These are phyloP conservation scores for Acleris sparsana DNA, from an alignment of 2,888 invertebrate genomes.

Conservation along the genomic window DNA sequence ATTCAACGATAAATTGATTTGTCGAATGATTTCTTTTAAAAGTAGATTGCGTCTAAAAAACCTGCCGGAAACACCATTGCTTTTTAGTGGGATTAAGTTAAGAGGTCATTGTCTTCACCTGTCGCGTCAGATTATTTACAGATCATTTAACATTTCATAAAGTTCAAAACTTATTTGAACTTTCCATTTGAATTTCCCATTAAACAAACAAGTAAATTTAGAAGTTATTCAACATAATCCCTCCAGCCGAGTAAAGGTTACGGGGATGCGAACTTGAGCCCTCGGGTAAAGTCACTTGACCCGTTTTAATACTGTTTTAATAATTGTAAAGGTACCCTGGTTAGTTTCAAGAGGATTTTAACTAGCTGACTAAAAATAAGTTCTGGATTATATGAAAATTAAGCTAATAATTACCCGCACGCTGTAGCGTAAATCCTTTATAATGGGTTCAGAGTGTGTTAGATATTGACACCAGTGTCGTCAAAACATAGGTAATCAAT, in stretches of 20 bases:
- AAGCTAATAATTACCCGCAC: no score
- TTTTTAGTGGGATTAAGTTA: no score
- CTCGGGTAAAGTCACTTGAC: constrained; percentile 2
- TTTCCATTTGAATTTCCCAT: constrained; percentile 2
- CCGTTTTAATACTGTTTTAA: not conserved
- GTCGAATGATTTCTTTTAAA: no score
- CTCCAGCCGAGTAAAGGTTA: constrained; percentile 17
- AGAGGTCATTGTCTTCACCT: not conserved
- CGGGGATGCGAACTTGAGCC: constrained; percentile 3
- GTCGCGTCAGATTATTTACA: not conserved
- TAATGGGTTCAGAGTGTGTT: no score
- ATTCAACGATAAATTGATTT: no score
- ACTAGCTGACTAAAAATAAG: not conserved
- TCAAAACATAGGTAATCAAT: no score
- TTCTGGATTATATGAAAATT: no score
- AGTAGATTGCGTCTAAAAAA: no score
- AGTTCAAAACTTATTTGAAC: constrained; percentile 3
- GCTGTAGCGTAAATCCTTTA: no score
- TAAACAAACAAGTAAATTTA: constrained; percentile 13
- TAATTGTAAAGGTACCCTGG: no score
- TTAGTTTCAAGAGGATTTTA: not conserved
- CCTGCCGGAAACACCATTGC: no score
- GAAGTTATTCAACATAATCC: constrained; percentile 21
- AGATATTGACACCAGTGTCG: no score
- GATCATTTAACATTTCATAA: not conserved